A percentile compares a stretch with the other conserved stretches of the same genome.
phyloP scores from a whole-genome alignment of 2,113 vertebrate species.

The Seriola aureovittata region DNA sequence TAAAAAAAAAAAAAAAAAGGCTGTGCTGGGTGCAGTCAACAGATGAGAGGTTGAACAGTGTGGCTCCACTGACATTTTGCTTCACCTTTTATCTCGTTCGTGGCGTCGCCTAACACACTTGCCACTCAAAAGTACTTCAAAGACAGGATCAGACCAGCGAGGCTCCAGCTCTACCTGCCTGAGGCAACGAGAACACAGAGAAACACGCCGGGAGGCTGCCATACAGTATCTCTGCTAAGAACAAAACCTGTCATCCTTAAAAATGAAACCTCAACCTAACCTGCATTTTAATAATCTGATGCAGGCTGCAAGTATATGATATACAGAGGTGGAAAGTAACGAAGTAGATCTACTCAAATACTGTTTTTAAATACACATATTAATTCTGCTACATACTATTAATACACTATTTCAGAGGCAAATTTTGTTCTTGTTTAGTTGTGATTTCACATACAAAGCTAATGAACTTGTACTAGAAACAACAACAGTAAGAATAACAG shows the following conservation, averaged over 20 bases:
- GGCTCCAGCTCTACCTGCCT: slow-evolving; percentile 12
- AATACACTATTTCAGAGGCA: no score
- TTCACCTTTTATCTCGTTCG: slow-evolving; percentile 59
- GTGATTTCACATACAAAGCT: no score
- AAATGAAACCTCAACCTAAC: background rate
- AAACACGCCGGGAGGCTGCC: background rate
- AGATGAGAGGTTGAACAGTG: slow-evolving; percentile 38
- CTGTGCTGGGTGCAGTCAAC: background rate
- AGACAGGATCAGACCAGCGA: background rate
- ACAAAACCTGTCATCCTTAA: background rate
- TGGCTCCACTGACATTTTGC: slow-evolving; percentile 65
- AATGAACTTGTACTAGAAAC: no score
- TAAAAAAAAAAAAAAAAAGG: background rate
- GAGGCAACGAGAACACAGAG: background rate
- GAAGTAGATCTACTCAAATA: no score
- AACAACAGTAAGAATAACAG: background rate
- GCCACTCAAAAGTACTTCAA: slow-evolving; percentile 55
- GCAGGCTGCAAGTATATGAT: no score
- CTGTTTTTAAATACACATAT: no score
- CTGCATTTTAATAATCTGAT: background rate
- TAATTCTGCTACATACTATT: no score
- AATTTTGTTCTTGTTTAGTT: no score
- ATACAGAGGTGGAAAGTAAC: no score
- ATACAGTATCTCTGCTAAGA: background rate
- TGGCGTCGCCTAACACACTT: slow-evolving; percentile 25